A percentile compares a stretch with the other conserved stretches of the same genome.
phyloP scores from a whole-genome alignment of 2,797 vertebrate species.

The Echiichthys vipera region DNA sequence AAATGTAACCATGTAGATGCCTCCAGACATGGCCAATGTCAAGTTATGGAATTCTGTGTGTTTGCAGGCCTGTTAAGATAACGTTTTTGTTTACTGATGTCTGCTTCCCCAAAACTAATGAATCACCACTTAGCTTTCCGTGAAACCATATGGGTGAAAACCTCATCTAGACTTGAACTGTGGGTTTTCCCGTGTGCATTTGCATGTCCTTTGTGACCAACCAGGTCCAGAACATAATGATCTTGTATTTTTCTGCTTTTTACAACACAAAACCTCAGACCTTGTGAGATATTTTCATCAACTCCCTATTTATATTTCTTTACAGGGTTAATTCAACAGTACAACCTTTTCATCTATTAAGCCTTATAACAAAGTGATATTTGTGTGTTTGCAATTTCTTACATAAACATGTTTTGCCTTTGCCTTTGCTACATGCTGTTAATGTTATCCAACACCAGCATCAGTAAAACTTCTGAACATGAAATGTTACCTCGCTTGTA shows the following conservation, averaged over 20 bases:
- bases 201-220: not conserved
- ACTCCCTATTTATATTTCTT: not conserved
- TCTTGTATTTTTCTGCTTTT: not conserved
- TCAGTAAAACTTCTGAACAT: conserved; percentile 6
- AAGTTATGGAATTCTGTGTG: not conserved
- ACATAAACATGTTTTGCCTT: not conserved
- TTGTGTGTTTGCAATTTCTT: conserved; percentile 1
- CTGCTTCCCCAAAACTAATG: not conserved
- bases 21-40: not conserved
- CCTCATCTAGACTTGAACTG: not conserved
- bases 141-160: conserved; percentile 22
- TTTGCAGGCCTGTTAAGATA: not conserved
- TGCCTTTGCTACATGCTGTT: not conserved
- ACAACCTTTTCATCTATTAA: conserved; percentile 3
- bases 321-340: not conserved
- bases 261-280: not conserved
- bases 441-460: conserved; percentile 4
- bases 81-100: conserved; percentile 18
- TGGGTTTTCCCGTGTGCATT: conserved; percentile 1
- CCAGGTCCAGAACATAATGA: not conserved
- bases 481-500: not conserved
- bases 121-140: conserved; percentile 20
- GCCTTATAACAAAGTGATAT: not conserved
- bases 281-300: conserved; percentile 12
- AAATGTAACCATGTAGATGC: not conserved